Base-by-base conservation (phyloP, 2,888 invertebrate species). In the Coenonympha arcania region DNA sequence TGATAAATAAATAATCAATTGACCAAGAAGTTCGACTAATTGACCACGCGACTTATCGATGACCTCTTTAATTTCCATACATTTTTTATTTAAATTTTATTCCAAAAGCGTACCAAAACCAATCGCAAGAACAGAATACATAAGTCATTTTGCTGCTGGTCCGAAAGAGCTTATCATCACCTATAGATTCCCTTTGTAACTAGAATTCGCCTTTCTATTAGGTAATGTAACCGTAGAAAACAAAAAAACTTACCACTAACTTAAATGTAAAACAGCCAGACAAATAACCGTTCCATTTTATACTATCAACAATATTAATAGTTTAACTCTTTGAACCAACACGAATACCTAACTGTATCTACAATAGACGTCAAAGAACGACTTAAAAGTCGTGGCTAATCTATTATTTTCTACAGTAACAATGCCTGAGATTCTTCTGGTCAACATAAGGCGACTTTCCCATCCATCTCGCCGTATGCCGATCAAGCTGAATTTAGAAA, bases 311-410 rank as follows among this genome's bases (percentile, higher is more conserved):
- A 54, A 54, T 52, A 53, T 49, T 56, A 52, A 55, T 55, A 56
- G 54, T 55, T n/a, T 54, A 54, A 45, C 48, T 55, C 56, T 54
- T 53, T 51, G 56, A 54, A 47, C 46, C 48, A 55, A 49, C 52
- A 50, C 56, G 55, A 60, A 59, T 60, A 58, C 55, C 53, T 55
- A 58, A 56, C 53, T 55, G 60, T 61, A n/a, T 59, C 61, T 59
- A 62, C 57, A n/a, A n/a, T n/a, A 60, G 55, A 62, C 60, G 61
- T 59, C 59, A 58, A 59, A 58, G 58, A 55, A 57, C 56, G 56
- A 66, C 62, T 64, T 64, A 62, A 65, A 58, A 64, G 58, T 60
- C 64, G 65, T 66, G 65, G 60, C 61, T 62, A 58, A 63, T 63
- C 61, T 62, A 61, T 64, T 64, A 62, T 61, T 57, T 60, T 19